Evolutionary conservation across 2,797 vertebrate genomes (phyloP).

Genomic region (Enteromius afrohamiltoni): DNA sequence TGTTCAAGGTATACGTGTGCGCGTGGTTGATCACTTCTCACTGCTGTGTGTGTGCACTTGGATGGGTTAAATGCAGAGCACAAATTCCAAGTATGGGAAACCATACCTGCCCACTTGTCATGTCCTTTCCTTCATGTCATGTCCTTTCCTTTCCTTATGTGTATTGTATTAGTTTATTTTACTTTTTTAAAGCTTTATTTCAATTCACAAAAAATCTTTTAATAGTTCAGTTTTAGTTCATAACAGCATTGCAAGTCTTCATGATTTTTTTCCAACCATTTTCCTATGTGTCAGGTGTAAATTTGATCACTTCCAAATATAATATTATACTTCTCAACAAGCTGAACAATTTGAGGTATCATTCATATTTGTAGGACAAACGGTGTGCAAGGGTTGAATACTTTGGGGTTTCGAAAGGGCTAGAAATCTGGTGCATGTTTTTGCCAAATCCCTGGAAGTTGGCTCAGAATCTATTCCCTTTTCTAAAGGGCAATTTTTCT

Average conservation of each 20-base stretch:
- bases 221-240: neutral
- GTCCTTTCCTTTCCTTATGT: too few relatives aligned
- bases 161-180: neutral
- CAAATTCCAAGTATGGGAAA: too few relatives aligned
- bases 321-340: neutral
- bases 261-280: neutral
- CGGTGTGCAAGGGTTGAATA: constrained; percentile 1
- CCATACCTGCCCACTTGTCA: too few relatives aligned
- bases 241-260: neutral
- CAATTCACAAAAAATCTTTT: neutral
- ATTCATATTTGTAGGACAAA: constrained; percentile 11
- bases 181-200: neutral
- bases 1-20: too few relatives aligned
- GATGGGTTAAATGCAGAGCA: too few relatives aligned
- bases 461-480: constrained; percentile 69
- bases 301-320: neutral
- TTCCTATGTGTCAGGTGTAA: neutral
- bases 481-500: constrained; percentile 74
- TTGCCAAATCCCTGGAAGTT: constrained; percentile 63
- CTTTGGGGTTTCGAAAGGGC: constrained; percentile 27
- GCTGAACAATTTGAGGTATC: neutral
- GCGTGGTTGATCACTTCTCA: too few relatives aligned
- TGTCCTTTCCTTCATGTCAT: too few relatives aligned
- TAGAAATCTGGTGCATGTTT: constrained; percentile 59
- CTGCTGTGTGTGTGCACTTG: too few relatives aligned